Percentiles rank a stretch among this genome's conserved stretches.
Evolutionary conservation across 1,140 invertebrate species (phyloP).

Genomic region (Araneus ventricosus): DNA sequence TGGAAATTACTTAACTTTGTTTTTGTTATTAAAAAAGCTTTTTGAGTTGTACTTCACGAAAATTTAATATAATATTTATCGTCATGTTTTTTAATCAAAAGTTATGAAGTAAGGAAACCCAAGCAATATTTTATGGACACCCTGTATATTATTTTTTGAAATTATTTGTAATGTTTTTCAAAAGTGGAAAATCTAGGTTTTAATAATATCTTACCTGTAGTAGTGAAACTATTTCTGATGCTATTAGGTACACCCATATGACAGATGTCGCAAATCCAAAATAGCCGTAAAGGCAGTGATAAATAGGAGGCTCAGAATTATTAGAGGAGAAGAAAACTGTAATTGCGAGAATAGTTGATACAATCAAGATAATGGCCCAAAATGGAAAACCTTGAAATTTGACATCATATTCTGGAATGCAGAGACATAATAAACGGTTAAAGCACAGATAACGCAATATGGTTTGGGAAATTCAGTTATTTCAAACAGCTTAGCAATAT

Average conservation of each 20-base stretch:
- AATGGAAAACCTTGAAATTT: slow-evolving; percentile 78
- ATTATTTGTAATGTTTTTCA: too few relatives aligned
- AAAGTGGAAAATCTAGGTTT: neutral
- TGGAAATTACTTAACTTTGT: too few relatives aligned
- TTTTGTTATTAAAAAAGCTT: too few relatives aligned
- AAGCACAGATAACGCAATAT: neutral
- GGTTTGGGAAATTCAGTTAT: too few relatives aligned
- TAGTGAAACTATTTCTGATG: slow-evolving; percentile 85
- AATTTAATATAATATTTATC: too few relatives aligned
- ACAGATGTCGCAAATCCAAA: slow-evolving; percentile 85
- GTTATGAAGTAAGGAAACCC: too few relatives aligned
- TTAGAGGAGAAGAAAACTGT: slow-evolving; percentile 80
- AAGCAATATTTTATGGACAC: too few relatives aligned
- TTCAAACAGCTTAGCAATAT: too few relatives aligned
- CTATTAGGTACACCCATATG: slow-evolving; percentile 85
- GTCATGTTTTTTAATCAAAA: too few relatives aligned
- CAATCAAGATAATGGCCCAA: slow-evolving; percentile 78
- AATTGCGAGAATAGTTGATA: slow-evolving; percentile 78
- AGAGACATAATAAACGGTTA: slow-evolving; percentile 18
- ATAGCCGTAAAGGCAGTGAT: slow-evolving; percentile 83
- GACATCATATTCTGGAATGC: slow-evolving; percentile 77
- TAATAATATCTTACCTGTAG: slow-evolving; percentile 79
- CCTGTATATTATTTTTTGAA: too few relatives aligned
- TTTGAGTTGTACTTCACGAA: too few relatives aligned
- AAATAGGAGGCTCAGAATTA: slow-evolving; percentile 79